Evolutionary conservation across 2,113 vertebrate species (phyloP).

Genomic region (Siniperca knerii): DNA sequence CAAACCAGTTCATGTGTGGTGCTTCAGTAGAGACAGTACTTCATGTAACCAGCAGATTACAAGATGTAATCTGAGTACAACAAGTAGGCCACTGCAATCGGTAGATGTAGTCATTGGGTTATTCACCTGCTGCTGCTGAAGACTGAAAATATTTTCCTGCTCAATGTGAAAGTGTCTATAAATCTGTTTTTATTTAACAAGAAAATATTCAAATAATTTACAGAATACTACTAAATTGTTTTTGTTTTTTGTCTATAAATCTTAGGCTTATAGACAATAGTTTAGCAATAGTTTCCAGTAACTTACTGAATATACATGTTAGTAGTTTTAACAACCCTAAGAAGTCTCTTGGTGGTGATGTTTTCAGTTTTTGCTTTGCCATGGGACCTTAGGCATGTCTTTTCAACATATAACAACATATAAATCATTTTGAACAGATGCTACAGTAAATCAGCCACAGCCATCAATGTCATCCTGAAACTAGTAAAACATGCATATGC

Average conservation of each 20-base stretch:
- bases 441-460: conserved; percentile 3
- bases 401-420: neutral
- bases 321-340: conserved; percentile 1
- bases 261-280: neutral
- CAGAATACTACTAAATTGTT: neutral
- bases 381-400: neutral
- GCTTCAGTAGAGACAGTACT: conserved; percentile 32
- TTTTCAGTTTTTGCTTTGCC: neutral
- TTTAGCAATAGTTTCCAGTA: neutral
- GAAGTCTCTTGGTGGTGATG: neutral
- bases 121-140: neutral
- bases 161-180: neutral
- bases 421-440: neutral
- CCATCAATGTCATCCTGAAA: neutral
- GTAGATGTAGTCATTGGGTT: neutral
- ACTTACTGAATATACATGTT: neutral
- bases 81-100: conserved; percentile 9
- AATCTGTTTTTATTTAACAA: conserved; percentile 16
- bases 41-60: conserved; percentile 24
- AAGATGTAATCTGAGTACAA: conserved; percentile 8
- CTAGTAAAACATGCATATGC: neutral
- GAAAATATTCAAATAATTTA: conserved; percentile 7
- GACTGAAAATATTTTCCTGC: conserved; percentile 21
- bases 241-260: conserved; percentile 12
- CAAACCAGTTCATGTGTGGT: conserved; percentile 42